A percentile compares a stretch with the other conserved stretches of the same genome.
These are phyloP conservation scores for Phacellophora camtschatica DNA, from an alignment of 30 jellyfish, hydroid and myxozoan genomes.

Conservation along the genomic window DNA sequence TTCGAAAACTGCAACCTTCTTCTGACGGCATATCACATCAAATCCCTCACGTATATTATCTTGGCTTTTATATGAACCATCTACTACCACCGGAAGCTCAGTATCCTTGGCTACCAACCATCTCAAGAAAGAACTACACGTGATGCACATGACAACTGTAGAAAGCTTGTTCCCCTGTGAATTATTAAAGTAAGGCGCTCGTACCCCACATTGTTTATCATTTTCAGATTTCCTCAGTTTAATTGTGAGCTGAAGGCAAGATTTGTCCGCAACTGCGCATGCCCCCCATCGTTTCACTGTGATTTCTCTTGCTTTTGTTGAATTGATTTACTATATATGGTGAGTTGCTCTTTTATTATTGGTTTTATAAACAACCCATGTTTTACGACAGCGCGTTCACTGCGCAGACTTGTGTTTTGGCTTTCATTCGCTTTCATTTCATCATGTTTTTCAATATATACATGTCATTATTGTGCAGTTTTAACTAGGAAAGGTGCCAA, in stretches of 20 bases:
- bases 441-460: no score
- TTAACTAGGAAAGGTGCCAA: no score
- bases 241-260: background rate
- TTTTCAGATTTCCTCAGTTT: background rate
- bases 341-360: background rate
- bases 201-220: background rate
- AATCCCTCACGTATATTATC: no score
- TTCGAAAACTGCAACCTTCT: no score
- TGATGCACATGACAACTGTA: no score
- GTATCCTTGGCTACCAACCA: no score
- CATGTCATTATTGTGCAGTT: no score
- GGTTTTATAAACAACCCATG: background rate
- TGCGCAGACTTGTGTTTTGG: background rate
- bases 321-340: background rate
- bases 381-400: background rate
- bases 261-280: background rate
- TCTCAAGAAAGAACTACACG: no score
- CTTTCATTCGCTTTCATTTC: background rate
- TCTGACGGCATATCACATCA: no score
- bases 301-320: background rate
- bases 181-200: no score
- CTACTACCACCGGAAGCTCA: no score
- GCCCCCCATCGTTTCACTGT: constrained; percentile 22
- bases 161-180: background rate
- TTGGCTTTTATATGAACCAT: no score